Conservation (phyloP, 92 coral and sea anemone genomes). For the Isaurus tuberculatus region DNA sequence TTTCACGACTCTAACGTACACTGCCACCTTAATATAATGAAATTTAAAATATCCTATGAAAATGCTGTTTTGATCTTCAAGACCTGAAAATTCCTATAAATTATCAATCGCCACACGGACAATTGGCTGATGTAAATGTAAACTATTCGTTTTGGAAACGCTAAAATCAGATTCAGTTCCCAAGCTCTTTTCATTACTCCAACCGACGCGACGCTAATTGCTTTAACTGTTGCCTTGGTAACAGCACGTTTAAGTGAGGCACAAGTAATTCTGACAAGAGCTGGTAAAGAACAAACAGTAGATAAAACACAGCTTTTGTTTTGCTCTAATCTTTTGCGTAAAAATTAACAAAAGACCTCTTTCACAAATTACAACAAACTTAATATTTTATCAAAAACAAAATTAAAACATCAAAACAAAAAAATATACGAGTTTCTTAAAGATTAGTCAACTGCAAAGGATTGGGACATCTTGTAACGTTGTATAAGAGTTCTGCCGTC, state of each 20-base stretch:
- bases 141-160: slow-evolving; percentile 40
- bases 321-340: slow-evolving; percentile 27
- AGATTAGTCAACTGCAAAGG: not conserved
- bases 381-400: not conserved
- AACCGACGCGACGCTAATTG: slow-evolving; percentile 97
- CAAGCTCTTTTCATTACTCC: slow-evolving; percentile 58
- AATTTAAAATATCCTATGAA: not conserved
- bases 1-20: slow-evolving; percentile 22
- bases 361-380: slow-evolving; percentile 21
- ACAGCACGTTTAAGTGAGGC: slow-evolving; percentile 75
- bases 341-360: slow-evolving; percentile 14
- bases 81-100: not conserved
- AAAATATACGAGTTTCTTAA: not conserved
- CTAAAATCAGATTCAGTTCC: slow-evolving; percentile 29
- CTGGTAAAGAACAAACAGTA: slow-evolving; percentile 50
- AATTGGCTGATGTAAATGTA: slow-evolving; percentile 58
- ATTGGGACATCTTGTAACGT: not conserved
- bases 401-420: too few relatives aligned
- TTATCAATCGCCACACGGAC: not conserved
- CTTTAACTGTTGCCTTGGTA: slow-evolving; percentile 77
- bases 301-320: slow-evolving; percentile 49
- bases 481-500: not conserved
- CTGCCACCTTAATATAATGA: not conserved
- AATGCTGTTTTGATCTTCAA: slow-evolving; percentile 12
- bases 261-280: slow-evolving; percentile 35